Evolutionary conservation across 2,888 invertebrate species (phyloP), one percentile per base, ranked within the genome.

Genomic region (Meliscaeva auricollis): DNA sequence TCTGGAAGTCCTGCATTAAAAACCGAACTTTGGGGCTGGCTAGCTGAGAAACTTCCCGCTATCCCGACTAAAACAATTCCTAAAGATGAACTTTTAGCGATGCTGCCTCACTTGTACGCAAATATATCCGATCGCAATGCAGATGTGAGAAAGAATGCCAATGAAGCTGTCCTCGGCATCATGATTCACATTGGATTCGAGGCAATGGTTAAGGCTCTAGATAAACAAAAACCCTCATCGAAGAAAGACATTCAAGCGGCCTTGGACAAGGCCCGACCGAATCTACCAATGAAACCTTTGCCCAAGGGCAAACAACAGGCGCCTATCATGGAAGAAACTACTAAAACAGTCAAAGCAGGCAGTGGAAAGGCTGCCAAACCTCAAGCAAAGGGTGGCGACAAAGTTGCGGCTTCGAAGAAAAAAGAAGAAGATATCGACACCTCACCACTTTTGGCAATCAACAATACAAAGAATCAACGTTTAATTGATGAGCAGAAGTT

Each of bases 401-500:
- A 91, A 87, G 76, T 93, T 2, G 90, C 89, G 6, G 92, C 94
- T 4, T 93, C 93, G 26, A 93, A 94, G 6, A 97, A 97, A 90
- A 97, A 97, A 89, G 95, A 96, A 8, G 98, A 98, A 77, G 98
- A 97, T 77, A 94, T 96, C 11, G 98, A 98, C 88, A 94, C 93
- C 0, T 94, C 96, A 0, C 97, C 97, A 0, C 92, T 97, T 2
- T 93, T 98, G 56, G 95, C 96, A 0, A 94, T 95, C 17, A 98
- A 97, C 90, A 97, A 96, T 90, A 93, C 97, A 64, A 99, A 99
- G 92, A 97, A 97, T 91, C 98, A 98, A 91, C 94, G 99, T 70
- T 94, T 97, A 56, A 96, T 97, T 60, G 99, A 99, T 90, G 99
- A 99, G 91, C 97, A 97, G 89, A 97, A 97, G 91, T 93, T 99